Base-by-base conservation (phyloP, 2,113 vertebrate species). In the Chaenocephalus aceratus region DNA sequence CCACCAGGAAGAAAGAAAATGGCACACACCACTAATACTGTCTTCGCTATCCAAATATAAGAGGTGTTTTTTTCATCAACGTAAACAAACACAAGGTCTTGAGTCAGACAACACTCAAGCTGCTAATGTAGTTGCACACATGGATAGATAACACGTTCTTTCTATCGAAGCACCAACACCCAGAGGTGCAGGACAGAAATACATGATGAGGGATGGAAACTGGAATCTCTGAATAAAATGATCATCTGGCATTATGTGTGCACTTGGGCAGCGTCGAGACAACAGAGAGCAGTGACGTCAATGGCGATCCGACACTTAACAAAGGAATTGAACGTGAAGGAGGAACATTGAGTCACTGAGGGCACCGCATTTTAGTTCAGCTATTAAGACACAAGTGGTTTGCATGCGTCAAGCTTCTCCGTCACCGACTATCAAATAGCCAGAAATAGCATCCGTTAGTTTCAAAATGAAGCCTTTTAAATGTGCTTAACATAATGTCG, bases 251-350 rank as follows among this genome's bases (percentile, higher is more conserved):
- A 71, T 67, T 49, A 45, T 15, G 36, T 26, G 26, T 65, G 52
- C 18, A 56, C 14, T 10, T 13, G 61, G 68, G 72, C 72, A 49
- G 3, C 34, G 16, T 14, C 48, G 65, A 57, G 66, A 73, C 63
- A n/a, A 60, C 58, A 72, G 59, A 89, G 79, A 89, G 79, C 16
- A 26, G 72, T 64, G 57, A 65, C 53, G 59, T 75, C 65, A 84
- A 7, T 45, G 21, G 73, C 18, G 11, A 16, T 69, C 36, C 5
- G 14, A 48, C 8, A 60, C 26, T 65, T 57, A 73, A 59, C 53
- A 9, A 58, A 18, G n/a, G 36, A 67, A 64, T 4, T 75, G 49
- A 49, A 64, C 13, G 67, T 6, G 36, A 16, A 58, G 76, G 1
- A 70, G 9, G 63, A 80, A 80, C 34, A 69, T 75, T 79, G 49